A percentile compares a stretch with the other conserved stretches of the same genome.
These are phyloP conservation scores for Drosophila gaucha DNA, from an alignment of 2,888 invertebrate genomes.

Conservation along the genomic window DNA sequence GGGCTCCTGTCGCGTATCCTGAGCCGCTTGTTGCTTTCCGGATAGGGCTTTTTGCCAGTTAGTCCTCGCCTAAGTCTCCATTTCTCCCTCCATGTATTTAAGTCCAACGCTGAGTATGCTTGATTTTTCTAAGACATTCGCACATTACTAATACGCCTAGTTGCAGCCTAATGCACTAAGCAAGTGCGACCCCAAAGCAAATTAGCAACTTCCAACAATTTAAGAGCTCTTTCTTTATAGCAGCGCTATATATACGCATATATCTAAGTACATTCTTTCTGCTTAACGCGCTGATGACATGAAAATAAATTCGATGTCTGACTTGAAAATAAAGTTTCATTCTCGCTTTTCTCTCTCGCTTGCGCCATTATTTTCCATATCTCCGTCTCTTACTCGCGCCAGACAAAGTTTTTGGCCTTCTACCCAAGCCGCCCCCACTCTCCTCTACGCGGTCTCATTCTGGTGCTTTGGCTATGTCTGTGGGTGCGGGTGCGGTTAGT, in stretches of 20 bases:
- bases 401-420: constrained; percentile 28
- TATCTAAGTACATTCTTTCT: constrained; percentile 12
- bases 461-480: constrained; percentile 22
- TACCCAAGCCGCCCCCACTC: neutral
- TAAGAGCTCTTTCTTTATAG: constrained; percentile 15
- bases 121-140: constrained; percentile 4
- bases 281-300: constrained; percentile 57
- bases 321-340: constrained; percentile 76
- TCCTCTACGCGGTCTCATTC: too few relatives aligned
- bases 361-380: neutral
- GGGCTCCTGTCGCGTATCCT: constrained; percentile 29
- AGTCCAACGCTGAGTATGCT: constrained; percentile 55
- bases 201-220: constrained; percentile 69
- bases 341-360: constrained; percentile 37
- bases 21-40: constrained; percentile 66
- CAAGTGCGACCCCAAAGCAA: constrained; percentile 36
- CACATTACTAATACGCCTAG: constrained; percentile 31
- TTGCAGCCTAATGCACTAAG: constrained; percentile 29
- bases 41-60: constrained; percentile 9
- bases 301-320: constrained; percentile 77
- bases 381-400: constrained; percentile 5
- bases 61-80: too few relatives aligned
- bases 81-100: constrained; percentile 9
- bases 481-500: constrained; percentile 62
- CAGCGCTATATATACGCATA: neutral